A percentile compares a stretch with the other conserved stretches of the same genome.
phyloP scores from a whole-genome alignment of 2,888 invertebrate genomes.

The Caenorhabditis sp. region DNA sequence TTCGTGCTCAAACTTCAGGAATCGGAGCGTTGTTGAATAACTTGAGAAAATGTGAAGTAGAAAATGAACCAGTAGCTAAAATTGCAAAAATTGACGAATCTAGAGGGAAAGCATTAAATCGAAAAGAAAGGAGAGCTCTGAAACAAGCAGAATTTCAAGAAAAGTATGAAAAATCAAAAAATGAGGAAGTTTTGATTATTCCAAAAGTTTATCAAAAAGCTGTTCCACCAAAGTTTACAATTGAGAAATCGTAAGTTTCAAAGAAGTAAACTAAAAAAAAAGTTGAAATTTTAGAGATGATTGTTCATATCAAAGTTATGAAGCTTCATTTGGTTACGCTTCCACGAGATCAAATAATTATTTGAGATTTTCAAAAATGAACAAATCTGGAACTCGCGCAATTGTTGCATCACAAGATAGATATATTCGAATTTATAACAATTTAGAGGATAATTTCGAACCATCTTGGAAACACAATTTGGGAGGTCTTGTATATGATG shows the following conservation, averaged over 20 bases:
- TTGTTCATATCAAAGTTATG: constrained; percentile 10
- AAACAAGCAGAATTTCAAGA: constrained; percentile 8
- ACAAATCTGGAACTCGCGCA: constrained; percentile 1
- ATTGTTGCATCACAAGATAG: constrained; percentile 31
- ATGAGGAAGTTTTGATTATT: neutral
- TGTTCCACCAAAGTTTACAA: neutral
- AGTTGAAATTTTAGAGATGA: constrained; percentile 21
- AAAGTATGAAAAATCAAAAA: constrained; percentile 1
- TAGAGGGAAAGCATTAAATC: constrained; percentile 13
- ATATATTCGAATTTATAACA: constrained; percentile 8
- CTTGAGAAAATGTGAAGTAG: neutral
- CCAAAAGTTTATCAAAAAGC: constrained; percentile 1
- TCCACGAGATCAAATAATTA: constrained; percentile 16
- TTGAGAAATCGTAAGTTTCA: neutral
- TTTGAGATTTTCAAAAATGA: constrained; percentile 11
- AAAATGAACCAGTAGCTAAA: constrained; percentile 2
- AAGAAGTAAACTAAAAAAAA: neutral
- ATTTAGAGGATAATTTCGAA: neutral
- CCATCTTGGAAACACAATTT: constrained; percentile 19
- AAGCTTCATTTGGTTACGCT: constrained; percentile 22
- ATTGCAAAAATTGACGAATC: neutral
- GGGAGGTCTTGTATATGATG: constrained; percentile 22
- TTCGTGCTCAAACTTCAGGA: constrained; percentile 15
- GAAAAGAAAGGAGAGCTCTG: constrained; percentile 22
- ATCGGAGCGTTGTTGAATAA: constrained; percentile 14